Evolutionary conservation across 2,888 invertebrate species (phyloP).

Genomic region (Gymnoscelis rufifasciata): DNA sequence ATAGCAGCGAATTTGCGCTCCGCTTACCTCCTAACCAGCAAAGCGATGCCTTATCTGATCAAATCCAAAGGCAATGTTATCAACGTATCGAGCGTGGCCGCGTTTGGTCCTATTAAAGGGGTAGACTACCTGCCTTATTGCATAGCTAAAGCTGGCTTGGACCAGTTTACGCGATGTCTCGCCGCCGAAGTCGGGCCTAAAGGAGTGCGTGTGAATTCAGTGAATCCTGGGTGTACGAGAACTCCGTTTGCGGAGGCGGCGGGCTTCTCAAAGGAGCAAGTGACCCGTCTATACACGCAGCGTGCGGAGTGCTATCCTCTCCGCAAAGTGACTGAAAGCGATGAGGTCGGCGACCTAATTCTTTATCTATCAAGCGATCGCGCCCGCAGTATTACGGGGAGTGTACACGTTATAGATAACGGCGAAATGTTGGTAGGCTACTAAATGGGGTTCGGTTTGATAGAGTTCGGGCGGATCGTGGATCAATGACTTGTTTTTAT

Average conservation of each 20-base stretch:
- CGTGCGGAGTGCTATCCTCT: constrained; percentile 91
- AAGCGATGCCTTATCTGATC: constrained; percentile 89
- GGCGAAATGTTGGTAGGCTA: constrained; percentile 54
- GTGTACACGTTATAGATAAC: constrained; percentile 69
- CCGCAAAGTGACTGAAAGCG: constrained; percentile 87
- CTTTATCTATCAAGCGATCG: constrained; percentile 92
- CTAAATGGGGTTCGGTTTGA: not conserved
- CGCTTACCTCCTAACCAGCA: constrained; percentile 86
- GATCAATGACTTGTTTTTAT: not conserved
- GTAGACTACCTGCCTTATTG: constrained; percentile 91
- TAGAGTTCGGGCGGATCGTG: not conserved
- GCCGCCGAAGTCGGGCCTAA: constrained; percentile 89
- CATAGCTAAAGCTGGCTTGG: constrained; percentile 94
- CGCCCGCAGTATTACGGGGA: constrained; percentile 94
- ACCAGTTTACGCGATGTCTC: constrained; percentile 93
- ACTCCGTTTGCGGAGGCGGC: constrained; percentile 81
- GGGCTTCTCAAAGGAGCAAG: constrained; percentile 82
- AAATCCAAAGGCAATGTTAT: constrained; percentile 90
- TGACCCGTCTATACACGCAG: constrained; percentile 84
- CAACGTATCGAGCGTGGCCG: constrained; percentile 95
- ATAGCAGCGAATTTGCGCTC: constrained; percentile 91
- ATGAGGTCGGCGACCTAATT: constrained; percentile 93
- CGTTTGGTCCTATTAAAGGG: constrained; percentile 76
- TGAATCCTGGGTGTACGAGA: constrained; percentile 95
- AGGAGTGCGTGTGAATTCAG: constrained; percentile 91